Percentiles rank a stretch among this genome's conserved stretches.
phyloP scores from a whole-genome alignment of 2,113 vertebrate species.

The Chascanopsetta lugubris region DNA sequence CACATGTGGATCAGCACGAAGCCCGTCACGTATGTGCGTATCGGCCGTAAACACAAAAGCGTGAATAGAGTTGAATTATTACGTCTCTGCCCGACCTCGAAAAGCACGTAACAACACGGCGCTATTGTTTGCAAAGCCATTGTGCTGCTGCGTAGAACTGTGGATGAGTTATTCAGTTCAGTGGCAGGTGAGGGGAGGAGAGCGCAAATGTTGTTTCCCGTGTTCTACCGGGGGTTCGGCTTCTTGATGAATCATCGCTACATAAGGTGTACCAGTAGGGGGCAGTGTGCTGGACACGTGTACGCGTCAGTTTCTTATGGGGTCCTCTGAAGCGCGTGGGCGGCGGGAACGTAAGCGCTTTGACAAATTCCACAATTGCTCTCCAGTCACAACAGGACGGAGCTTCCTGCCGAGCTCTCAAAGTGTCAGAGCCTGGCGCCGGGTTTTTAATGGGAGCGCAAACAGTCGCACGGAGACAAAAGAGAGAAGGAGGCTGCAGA shows the following conservation, averaged over 20 bases:
- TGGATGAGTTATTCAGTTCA: background rate
- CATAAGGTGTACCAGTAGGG: background rate
- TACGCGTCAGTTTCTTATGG: background rate
- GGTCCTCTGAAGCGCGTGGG: constrained; percentile 1
- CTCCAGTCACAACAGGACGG: constrained; percentile 31
- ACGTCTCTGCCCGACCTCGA: background rate
- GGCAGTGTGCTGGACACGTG: background rate
- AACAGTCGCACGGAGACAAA: constrained; percentile 47
- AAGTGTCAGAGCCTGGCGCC: constrained; percentile 24
- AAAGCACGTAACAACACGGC: background rate
- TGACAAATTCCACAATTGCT: constrained; percentile 32
- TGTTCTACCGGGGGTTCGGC: background rate
- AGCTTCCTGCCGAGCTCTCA: constrained; percentile 31
- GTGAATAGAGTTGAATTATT: background rate
- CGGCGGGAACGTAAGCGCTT: constrained; percentile 14
- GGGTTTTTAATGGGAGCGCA: constrained; percentile 35
- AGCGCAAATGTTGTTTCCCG: too few relatives aligned
- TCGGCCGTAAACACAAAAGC: background rate
- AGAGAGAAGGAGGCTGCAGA: constrained; percentile 1
- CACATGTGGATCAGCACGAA: background rate
- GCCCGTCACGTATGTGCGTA: background rate
- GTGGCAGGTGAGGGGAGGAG: too few relatives aligned
- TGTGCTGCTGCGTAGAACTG: background rate
- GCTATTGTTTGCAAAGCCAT: background rate
- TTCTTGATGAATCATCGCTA: constrained; percentile 1